Evolutionary conservation across 2,888 invertebrate genomes (phyloP).

Genomic region (Thumatha senex): DNA sequence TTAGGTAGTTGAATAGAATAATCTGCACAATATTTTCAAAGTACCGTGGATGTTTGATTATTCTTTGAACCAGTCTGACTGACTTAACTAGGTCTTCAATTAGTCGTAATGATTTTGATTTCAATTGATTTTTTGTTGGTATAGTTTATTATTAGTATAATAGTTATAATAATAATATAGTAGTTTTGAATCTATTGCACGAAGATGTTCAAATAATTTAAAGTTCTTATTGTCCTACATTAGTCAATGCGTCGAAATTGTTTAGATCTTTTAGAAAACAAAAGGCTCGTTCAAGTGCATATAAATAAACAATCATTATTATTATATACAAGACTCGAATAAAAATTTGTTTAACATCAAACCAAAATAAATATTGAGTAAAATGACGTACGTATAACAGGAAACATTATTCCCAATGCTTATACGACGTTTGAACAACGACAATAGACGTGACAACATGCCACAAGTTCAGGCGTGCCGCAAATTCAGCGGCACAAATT

Average conservation of each 20-base stretch:
- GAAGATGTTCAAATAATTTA: background rate
- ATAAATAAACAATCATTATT: slow-evolving; percentile 20
- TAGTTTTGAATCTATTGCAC: no score
- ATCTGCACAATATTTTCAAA: no score
- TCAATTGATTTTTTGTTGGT: background rate
- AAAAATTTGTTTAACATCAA: slow-evolving; percentile 31
- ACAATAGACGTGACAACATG: slow-evolving; percentile 76
- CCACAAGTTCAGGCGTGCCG: slow-evolving; percentile 77
- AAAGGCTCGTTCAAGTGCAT: slow-evolving; percentile 12
- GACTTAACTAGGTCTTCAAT: background rate
- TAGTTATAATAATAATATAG: no score
- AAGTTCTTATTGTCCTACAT: background rate
- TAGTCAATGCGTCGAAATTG: background rate
- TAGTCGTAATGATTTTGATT: background rate
- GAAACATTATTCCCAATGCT: slow-evolving; percentile 42
- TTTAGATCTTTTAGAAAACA: slow-evolving; percentile 5
- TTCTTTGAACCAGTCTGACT: no score
- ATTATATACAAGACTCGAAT: slow-evolving; percentile 35
- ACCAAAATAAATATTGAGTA: slow-evolving; percentile 31
- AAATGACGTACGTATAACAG: slow-evolving; percentile 30
- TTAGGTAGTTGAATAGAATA: no score
- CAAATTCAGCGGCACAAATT: slow-evolving; percentile 83
- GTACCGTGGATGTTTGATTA: no score
- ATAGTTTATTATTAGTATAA: background rate
- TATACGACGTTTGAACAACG: slow-evolving; percentile 33